These are phyloP conservation scores for Lanius collurio DNA, from an alignment of 2,113 vertebrate species.

Conservation along the genomic window DNA sequence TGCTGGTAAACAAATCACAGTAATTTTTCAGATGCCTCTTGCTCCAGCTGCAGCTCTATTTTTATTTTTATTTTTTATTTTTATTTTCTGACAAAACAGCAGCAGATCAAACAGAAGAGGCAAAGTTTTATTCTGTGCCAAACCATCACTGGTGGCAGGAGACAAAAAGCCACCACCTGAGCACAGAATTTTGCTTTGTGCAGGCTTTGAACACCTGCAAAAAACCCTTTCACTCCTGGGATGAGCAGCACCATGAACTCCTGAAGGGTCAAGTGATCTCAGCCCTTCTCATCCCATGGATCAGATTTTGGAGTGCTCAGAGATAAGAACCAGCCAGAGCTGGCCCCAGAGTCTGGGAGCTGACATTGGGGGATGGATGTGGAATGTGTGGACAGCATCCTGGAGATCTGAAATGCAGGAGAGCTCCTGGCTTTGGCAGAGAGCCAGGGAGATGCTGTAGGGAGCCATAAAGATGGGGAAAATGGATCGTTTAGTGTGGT, in stretches of 20 bases:
- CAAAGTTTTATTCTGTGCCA: not conserved
- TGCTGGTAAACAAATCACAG: slow-evolving; percentile 4
- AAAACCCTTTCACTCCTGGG: not conserved
- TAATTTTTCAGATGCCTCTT: accelerated
- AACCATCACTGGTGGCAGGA: not conserved
- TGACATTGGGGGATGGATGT: not conserved
- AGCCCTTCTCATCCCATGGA: not conserved
- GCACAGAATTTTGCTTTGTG: not conserved
- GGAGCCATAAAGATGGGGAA: not conserved
- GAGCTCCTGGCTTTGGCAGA: not conserved
- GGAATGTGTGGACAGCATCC: accelerated
- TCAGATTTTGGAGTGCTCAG: not conserved
- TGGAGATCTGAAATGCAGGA: not conserved
- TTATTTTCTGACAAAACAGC: not conserved
- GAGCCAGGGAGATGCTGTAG: not conserved
- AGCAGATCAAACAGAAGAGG: not conserved
- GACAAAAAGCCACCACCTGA: not conserved
- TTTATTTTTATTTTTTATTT: not conserved
- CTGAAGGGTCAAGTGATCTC: not conserved
- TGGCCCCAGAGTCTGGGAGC: not conserved
- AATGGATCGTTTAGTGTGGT: not conserved
- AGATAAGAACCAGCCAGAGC: not conserved
- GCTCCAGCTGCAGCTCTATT: not conserved
- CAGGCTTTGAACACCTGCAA: not conserved
- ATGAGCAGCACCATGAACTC: not conserved